These are phyloP conservation scores for Hipposideros larvatus DNA, from an alignment of 2,797 vertebrate genomes.

Conservation along the genomic window DNA sequence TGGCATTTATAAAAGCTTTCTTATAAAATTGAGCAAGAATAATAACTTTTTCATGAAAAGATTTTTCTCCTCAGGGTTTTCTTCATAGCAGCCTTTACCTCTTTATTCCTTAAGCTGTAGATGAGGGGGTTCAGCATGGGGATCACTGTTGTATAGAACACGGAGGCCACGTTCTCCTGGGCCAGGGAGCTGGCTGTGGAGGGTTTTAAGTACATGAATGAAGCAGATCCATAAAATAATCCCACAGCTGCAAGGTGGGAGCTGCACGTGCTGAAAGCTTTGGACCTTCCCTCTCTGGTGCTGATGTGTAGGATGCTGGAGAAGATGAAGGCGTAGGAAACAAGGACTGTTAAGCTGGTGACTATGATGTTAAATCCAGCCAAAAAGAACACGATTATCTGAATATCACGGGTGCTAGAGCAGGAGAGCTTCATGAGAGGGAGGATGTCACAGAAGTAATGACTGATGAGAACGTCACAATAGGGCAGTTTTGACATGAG, in stretches of 20 bases:
- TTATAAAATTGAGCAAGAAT: background rate
- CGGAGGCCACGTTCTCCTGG: constrained; percentile 64
- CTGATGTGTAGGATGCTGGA: constrained; percentile 64
- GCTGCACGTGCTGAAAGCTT: constrained; percentile 79
- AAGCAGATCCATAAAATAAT: constrained; percentile 72
- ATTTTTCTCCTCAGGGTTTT: background rate
- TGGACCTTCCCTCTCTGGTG: constrained; percentile 51
- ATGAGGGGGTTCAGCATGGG: constrained; percentile 51
- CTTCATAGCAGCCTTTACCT: background rate
- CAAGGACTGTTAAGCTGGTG: constrained; percentile 21
- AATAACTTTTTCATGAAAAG: background rate
- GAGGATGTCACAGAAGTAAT: constrained; percentile 75
- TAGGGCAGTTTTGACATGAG: constrained; percentile 62
- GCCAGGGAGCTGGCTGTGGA: constrained; percentile 60
- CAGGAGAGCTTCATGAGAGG: constrained; percentile 79
- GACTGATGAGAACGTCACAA: constrained; percentile 59
- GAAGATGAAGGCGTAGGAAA: constrained; percentile 74
- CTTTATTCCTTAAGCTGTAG: constrained; percentile 48
- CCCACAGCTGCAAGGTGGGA: constrained; percentile 74
- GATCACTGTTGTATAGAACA: constrained; percentile 57
- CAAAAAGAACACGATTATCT: constrained; percentile 45
- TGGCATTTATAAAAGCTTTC: background rate
- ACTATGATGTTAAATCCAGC: constrained; percentile 62
- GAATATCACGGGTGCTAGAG: constrained; percentile 60
- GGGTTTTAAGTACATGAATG: constrained; percentile 80